A percentile compares a stretch with the other conserved stretches of the same genome.
These are phyloP conservation scores for Clanis bilineata DNA, from an alignment of 2,888 invertebrate species.

Conservation along the genomic window DNA sequence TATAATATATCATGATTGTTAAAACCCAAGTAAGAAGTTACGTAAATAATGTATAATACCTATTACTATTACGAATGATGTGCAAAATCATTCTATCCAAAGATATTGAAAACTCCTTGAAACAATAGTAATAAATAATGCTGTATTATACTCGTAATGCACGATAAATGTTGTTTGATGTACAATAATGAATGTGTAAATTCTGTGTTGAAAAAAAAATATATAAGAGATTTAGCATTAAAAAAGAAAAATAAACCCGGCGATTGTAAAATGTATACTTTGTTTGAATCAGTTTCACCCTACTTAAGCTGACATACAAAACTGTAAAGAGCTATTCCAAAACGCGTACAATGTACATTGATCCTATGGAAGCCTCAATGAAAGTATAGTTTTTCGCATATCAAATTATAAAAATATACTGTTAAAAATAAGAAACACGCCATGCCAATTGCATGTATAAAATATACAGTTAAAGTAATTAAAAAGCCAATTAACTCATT, in stretches of 20 bases:
- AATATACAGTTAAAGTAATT: neutral
- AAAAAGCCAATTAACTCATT: neutral
- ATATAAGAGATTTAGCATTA: conserved; percentile 67
- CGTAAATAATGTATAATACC: conserved; percentile 41
- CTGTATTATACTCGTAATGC: conserved; percentile 46
- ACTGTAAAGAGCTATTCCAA: neutral
- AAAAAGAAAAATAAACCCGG: conserved; percentile 72
- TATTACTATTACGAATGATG: conserved; percentile 25
- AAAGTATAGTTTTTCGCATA: neutral
- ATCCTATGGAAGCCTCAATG: neutral
- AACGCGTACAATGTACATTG: too few species aligned
- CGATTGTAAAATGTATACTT: conserved; percentile 64
- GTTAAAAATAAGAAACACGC: neutral
- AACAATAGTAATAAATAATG: conserved; percentile 22
- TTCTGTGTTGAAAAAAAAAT: conserved; percentile 67
- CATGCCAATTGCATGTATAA: neutral
- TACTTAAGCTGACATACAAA: neutral
- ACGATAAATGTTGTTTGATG: conserved; percentile 71
- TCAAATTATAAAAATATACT: neutral
- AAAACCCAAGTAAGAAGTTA: conserved; percentile 65
- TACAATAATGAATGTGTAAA: conserved; percentile 73
- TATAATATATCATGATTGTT: conserved; percentile 65
- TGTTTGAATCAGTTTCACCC: conserved; percentile 48
- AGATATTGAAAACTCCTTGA: conserved; percentile 53
- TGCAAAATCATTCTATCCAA: conserved; percentile 50